phyloP scores from a whole-genome alignment of 2,888 invertebrate genomes.

The Cheiracanthium punctorium region DNA sequence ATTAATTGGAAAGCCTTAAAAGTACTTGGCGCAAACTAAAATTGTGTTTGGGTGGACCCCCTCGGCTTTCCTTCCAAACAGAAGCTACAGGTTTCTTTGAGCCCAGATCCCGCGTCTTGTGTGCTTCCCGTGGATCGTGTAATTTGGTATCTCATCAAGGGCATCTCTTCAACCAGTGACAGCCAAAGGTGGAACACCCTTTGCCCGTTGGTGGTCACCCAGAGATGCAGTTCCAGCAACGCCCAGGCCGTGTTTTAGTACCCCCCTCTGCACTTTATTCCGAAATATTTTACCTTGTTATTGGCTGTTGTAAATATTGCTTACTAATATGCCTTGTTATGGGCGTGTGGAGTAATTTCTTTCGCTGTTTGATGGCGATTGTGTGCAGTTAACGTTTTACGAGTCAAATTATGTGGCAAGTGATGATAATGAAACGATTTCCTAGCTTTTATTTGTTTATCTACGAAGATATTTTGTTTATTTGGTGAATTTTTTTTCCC shows the following conservation, averaged over 20 bases:
- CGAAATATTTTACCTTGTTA: not conserved
- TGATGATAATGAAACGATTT: no score
- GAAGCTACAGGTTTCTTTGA: not conserved
- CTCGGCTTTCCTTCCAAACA: not conserved
- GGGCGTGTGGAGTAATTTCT: constrained; percentile 5
- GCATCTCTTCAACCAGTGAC: not conserved
- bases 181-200: constrained; percentile 36
- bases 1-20: no score
- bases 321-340: not conserved
- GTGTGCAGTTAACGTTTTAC: not conserved
- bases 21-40: no score
- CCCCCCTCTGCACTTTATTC: constrained; percentile 10
- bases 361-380: not conserved
- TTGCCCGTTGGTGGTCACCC: constrained; percentile 40
- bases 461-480: no score
- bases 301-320: constrained; percentile 7
- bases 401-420: not conserved
- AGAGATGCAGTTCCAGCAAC: constrained; percentile 27
- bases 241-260: constrained; percentile 36
- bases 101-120: not conserved
- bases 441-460: no score
- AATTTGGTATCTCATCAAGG: not conserved
- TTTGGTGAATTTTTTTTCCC: no score
- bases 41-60: no score
- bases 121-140: not conserved